Evolutionary conservation across 2,797 vertebrate species (phyloP).

Genomic region (Trematomus bernacchii): DNA sequence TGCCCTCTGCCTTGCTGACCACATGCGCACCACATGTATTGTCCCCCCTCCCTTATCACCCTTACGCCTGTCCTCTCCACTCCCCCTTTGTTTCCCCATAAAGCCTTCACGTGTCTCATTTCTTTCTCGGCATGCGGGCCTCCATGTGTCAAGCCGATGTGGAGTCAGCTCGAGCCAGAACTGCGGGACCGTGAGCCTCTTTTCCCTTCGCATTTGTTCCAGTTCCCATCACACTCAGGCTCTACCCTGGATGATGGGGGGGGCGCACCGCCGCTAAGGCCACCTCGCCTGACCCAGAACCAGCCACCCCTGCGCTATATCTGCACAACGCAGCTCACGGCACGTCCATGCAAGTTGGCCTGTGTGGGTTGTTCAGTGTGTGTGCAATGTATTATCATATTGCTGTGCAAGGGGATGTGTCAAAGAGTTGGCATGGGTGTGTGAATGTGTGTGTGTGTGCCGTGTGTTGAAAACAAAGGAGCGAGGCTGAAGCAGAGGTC

Average conservation of each 20-base stretch:
- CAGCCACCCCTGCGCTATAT: slow-evolving; percentile 10
- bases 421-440: slow-evolving; percentile 14
- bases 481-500: slow-evolving; percentile 44
- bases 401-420: slow-evolving; percentile 51
- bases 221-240: slow-evolving; percentile 63
- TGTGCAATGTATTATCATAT: slow-evolving; percentile 55
- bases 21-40: slow-evolving; percentile 27
- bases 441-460: slow-evolving; percentile 35
- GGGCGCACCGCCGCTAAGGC: slow-evolving; percentile 24
- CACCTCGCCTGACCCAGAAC: slow-evolving; percentile 59
- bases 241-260: slow-evolving; percentile 37
- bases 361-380: slow-evolving; percentile 52
- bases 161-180: slow-evolving; percentile 39
- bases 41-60: slow-evolving; percentile 8
- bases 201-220: slow-evolving; percentile 72
- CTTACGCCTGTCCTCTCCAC: slow-evolving; percentile 8
- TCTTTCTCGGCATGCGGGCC: slow-evolving; percentile 35
- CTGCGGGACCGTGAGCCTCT: slow-evolving; percentile 58
- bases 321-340: slow-evolving; percentile 24
- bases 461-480: slow-evolving; percentile 16
- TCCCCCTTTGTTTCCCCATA: slow-evolving; percentile 24
- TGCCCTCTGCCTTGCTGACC: slow-evolving; percentile 38
- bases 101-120: slow-evolving; percentile 42
- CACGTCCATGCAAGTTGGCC: slow-evolving; percentile 52
- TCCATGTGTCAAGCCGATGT: slow-evolving; percentile 58